These are phyloP conservation scores for Labrus mixtus DNA, from an alignment of 2,113 vertebrate genomes.

Conservation along the genomic window DNA sequence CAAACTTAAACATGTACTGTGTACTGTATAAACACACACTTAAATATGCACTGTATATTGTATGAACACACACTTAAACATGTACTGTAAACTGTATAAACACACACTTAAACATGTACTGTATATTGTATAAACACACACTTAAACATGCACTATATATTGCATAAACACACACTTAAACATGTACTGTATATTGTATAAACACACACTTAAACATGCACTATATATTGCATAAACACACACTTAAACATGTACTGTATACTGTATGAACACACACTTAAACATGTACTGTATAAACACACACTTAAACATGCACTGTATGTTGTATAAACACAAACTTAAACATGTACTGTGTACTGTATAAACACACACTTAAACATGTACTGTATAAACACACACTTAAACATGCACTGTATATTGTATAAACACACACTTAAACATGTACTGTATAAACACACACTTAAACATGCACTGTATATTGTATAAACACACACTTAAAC, in stretches of 20 bases:
- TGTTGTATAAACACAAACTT: conserved; percentile 4
- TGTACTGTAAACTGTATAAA: neutral
- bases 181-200: neutral
- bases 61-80: conserved; percentile 6
- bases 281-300: too few relatives aligned
- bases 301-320: neutral
- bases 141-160: neutral
- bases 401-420: neutral
- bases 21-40: conserved; percentile 4
- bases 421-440: too few relatives aligned
- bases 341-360: neutral
- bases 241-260: neutral
- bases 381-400: conserved; percentile 5
- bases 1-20: neutral
- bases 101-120: neutral
- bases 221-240: neutral
- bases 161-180: conserved; percentile 4
- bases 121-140: conserved; percentile 2
- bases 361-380: conserved; percentile 4
- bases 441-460: too few relatives aligned
- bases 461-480: neutral
- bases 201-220: conserved; percentile 3
- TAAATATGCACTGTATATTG: neutral
- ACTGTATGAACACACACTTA: conserved; percentile 3
- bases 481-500: too few relatives aligned